Evolutionary conservation across 2,888 invertebrate genomes (phyloP).

Genomic region (Synergus umbraculus): DNA sequence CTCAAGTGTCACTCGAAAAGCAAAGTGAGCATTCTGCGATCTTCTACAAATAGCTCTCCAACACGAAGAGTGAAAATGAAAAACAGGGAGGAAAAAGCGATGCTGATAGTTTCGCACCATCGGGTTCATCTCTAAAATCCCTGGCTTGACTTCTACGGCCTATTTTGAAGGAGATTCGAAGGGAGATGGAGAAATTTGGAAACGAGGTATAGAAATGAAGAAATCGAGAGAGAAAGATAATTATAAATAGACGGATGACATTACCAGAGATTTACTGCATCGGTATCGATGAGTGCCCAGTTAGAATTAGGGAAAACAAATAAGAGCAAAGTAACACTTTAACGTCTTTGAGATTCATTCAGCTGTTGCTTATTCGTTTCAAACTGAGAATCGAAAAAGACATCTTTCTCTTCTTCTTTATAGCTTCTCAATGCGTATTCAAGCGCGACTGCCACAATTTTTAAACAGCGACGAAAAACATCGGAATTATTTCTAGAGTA

Average conservation of each 20-base stretch:
- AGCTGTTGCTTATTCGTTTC: background rate
- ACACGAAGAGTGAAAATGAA: slow-evolving; percentile 20
- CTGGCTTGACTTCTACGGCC: background rate
- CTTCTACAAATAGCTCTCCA: slow-evolving; percentile 26
- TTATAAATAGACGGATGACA: slow-evolving; percentile 24
- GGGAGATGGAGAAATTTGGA: background rate
- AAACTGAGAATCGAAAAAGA: slow-evolving; percentile 7
- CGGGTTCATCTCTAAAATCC: slow-evolving; percentile 20
- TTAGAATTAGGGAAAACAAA: slow-evolving; percentile 8
- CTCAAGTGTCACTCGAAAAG: slow-evolving; percentile 22
- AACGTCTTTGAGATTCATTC: background rate
- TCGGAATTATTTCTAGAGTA: slow-evolving; percentile 32
- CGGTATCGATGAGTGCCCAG: slow-evolving; percentile 12
- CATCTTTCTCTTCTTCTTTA: slow-evolving; percentile 9
- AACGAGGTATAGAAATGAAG: slow-evolving; percentile 29
- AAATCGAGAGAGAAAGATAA: slow-evolving; percentile 33
- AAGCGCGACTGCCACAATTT: background rate
- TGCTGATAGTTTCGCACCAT: slow-evolving; percentile 33
- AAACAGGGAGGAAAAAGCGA: background rate
- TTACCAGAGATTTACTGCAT: background rate
- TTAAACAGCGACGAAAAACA: slow-evolving; percentile 16
- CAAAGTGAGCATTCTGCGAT: slow-evolving; percentile 29
- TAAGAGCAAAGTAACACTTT: background rate
- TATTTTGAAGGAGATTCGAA: slow-evolving; percentile 7
- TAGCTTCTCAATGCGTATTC: background rate